phyloP scores from a whole-genome alignment of 2,797 vertebrate genomes.

The Coracias cyanogaster region DNA sequence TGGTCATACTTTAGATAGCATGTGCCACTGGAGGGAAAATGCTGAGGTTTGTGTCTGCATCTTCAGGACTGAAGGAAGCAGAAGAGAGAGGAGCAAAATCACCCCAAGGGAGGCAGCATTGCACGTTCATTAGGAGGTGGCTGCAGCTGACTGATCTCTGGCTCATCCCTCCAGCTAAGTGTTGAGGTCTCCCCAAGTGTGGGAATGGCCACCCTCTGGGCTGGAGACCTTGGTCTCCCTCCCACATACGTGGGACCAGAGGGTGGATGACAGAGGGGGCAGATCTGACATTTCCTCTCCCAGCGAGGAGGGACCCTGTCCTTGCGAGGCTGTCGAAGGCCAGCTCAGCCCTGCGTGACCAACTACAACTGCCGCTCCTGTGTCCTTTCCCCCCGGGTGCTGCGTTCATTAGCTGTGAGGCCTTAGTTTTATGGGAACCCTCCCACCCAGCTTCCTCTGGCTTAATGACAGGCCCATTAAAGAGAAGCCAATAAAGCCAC shows the following conservation, averaged over 20 bases:
- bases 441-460: slow-evolving; percentile 66
- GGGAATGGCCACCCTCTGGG: not conserved
- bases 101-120: not conserved
- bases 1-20: not conserved
- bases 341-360: slow-evolving; percentile 46
- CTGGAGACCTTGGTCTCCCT: not conserved
- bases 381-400: slow-evolving; percentile 33
- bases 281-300: slow-evolving; percentile 17
- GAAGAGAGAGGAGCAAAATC: not conserved
- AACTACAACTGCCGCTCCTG: not conserved
- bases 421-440: slow-evolving; percentile 69
- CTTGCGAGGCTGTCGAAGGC: not conserved
- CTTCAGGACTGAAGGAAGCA: not conserved
- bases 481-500: slow-evolving; percentile 62
- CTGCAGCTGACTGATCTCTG: not conserved
- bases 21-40: not conserved
- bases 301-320: not conserved
- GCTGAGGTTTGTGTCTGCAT: not conserved
- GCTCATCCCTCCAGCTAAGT: not conserved
- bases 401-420: slow-evolving; percentile 51
- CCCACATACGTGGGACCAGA: not conserved
- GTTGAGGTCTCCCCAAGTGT: not conserved
- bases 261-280: not conserved
- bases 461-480: slow-evolving; percentile 72
- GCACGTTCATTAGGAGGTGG: not conserved